phyloP scores from a whole-genome alignment of 2,888 invertebrate genomes.

The Dusona sp. region DNA sequence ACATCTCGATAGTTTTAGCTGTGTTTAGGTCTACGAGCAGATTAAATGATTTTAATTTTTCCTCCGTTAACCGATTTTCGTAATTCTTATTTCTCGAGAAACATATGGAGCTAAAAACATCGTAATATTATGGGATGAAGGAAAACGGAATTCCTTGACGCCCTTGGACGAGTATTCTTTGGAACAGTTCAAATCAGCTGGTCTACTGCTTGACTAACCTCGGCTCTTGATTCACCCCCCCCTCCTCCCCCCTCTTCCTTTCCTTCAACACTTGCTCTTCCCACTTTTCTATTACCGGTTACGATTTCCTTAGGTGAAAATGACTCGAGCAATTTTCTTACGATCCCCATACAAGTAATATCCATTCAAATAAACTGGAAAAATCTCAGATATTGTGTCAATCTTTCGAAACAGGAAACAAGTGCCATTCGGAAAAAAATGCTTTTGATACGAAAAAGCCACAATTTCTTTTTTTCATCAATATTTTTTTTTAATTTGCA shows the following conservation, averaged over 20 bases:
- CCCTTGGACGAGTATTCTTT: conserved; percentile 28
- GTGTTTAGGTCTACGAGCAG: background rate
- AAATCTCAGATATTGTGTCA: background rate
- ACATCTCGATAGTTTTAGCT: background rate
- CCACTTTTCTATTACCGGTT: conserved; percentile 4
- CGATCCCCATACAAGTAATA: background rate
- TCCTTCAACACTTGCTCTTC: background rate
- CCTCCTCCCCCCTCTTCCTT: background rate
- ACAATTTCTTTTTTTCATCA: background rate
- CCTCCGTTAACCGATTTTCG: background rate
- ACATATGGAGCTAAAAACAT: background rate
- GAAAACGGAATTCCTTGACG: conserved; percentile 4
- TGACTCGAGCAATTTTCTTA: background rate
- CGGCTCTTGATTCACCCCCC: conserved; percentile 22
- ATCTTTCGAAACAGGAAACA: background rate
- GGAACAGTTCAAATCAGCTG: conserved; percentile 54
- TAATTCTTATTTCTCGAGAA: background rate
- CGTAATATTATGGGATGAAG: conserved; percentile 11
- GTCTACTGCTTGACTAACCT: conserved; percentile 57
- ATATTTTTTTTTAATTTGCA: no score
- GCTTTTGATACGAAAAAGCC: background rate
- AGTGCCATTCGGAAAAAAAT: background rate
- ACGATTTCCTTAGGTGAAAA: background rate
- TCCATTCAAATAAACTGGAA: background rate
- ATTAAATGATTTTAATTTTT: background rate